phyloP scores from a whole-genome alignment of 2,888 invertebrate species.

The Coelinius sp. region DNA sequence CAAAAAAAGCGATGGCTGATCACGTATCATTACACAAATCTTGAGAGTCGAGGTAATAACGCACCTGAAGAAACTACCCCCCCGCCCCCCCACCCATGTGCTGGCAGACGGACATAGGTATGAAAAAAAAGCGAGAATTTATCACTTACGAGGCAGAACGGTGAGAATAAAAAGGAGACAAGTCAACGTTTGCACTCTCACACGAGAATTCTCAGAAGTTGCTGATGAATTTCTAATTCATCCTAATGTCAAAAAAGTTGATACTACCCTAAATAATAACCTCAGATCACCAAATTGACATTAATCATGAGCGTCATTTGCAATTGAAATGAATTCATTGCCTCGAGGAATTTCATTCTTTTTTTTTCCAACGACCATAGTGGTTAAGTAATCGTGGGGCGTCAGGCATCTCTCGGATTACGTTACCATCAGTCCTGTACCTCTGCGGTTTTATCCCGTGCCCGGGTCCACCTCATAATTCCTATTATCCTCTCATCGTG shows the following conservation, averaged over 20 bases:
- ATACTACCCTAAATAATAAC: not conserved
- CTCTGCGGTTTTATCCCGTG: conserved; percentile 7
- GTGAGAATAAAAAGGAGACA: not conserved
- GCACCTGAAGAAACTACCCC: not conserved
- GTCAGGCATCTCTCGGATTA: not conserved
- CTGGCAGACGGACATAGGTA: not conserved
- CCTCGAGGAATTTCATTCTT: not conserved
- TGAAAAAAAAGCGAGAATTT: conserved; percentile 25
- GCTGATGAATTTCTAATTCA: conserved; percentile 10
- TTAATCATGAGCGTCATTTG: not conserved
- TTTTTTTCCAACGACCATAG: not conserved
- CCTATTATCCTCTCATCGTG: not conserved
- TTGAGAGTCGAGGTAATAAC: not conserved
- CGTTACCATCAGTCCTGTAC: not conserved
- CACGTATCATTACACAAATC: conserved; percentile 9
- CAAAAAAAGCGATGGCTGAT: not conserved
- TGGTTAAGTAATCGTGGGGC: conserved; percentile 1
- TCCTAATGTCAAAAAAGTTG: not conserved
- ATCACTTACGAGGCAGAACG: conserved; percentile 24
- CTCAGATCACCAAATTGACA: conserved; percentile 3
- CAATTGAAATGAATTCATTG: not conserved
- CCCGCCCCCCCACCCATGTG: not conserved
- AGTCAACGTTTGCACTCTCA: conserved; percentile 4
- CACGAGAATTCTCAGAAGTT: conserved; percentile 9
- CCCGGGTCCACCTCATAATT: not conserved